Conservation (phyloP, 1,140 invertebrate genomes). For the Ips typographus region DNA sequence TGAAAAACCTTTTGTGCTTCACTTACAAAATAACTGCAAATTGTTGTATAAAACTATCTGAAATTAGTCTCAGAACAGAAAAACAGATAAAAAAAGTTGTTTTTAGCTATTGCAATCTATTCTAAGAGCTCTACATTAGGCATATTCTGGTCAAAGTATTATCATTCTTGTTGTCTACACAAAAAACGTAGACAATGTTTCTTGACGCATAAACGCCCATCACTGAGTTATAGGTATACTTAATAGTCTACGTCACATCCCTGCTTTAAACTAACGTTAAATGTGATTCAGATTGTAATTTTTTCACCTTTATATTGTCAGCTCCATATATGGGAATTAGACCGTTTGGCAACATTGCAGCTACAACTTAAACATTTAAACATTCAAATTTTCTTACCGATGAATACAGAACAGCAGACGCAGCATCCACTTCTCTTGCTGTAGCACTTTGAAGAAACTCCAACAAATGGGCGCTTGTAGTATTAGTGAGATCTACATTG, state of each 20-base stretch:
- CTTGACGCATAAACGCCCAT: too few species aligned
- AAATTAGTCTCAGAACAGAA: too few species aligned
- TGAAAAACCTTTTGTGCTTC: too few species aligned
- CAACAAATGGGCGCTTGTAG: not conserved
- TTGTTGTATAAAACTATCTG: too few species aligned
- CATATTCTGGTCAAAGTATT: too few species aligned
- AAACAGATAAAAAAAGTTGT: not conserved
- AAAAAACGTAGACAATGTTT: too few species aligned
- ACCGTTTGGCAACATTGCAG: not conserved
- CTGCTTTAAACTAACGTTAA: too few species aligned
- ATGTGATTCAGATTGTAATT: not conserved
- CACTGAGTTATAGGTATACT: too few species aligned
- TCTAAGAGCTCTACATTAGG: too few species aligned
- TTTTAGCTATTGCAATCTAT: not conserved
- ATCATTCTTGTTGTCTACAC: too few species aligned
- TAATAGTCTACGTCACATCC: too few species aligned
- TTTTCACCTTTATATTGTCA: not conserved
- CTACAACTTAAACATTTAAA: not conserved
- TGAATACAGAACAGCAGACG: conserved; percentile 17
- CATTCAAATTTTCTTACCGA: conserved; percentile 5
- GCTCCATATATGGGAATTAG: not conserved
- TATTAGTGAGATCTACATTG: conserved; percentile 4
- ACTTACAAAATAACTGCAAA: too few species aligned
- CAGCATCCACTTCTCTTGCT: conserved; percentile 18
- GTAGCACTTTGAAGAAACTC: conserved; percentile 21